Percentiles rank a stretch among this genome's conserved stretches.
These are phyloP conservation scores for Osmerus eperlanus DNA, from an alignment of 2,113 vertebrate species.

Conservation along the genomic window DNA sequence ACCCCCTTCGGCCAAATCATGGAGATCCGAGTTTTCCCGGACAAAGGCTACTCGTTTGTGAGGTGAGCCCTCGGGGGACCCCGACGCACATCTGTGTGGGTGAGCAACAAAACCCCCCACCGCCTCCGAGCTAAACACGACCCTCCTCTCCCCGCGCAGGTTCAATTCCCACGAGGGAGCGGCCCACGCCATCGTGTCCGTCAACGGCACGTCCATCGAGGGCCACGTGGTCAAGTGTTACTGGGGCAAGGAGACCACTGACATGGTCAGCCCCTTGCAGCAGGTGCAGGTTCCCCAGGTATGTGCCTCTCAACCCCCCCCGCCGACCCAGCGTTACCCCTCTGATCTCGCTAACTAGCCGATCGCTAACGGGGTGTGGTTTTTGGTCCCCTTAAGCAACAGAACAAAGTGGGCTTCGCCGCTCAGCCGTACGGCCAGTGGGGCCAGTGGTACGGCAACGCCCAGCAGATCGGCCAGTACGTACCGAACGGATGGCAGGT, in stretches of 20 bases:
- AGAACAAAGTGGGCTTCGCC: constrained; percentile 88
- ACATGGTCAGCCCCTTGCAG: constrained; percentile 85
- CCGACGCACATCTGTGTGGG: too few relatives aligned
- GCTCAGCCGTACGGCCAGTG: constrained; percentile 90
- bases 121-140: neutral
- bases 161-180: constrained; percentile 94
- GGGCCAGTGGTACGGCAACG: constrained; percentile 93
- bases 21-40: constrained; percentile 87
- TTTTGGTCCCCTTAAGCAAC: constrained; percentile 47
- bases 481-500: constrained; percentile 97
- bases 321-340: neutral
- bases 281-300: constrained; percentile 75
- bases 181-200: constrained; percentile 93
- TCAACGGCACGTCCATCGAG: constrained; percentile 92
- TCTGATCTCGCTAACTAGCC: neutral
- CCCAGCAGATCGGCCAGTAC: constrained; percentile 94
- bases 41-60: constrained; percentile 89
- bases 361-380: neutral
- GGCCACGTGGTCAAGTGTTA: constrained; percentile 95
- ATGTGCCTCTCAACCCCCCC: neutral
- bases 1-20: constrained; percentile 87
- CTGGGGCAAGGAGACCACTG: constrained; percentile 94
- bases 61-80: constrained; percentile 62
- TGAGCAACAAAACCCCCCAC: too few relatives aligned
- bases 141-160: constrained; percentile 49